A percentile compares a stretch with the other conserved stretches of the same genome.
Conservation (phyloP, 2,888 invertebrate species). For the Rhodophaea formosa region DNA sequence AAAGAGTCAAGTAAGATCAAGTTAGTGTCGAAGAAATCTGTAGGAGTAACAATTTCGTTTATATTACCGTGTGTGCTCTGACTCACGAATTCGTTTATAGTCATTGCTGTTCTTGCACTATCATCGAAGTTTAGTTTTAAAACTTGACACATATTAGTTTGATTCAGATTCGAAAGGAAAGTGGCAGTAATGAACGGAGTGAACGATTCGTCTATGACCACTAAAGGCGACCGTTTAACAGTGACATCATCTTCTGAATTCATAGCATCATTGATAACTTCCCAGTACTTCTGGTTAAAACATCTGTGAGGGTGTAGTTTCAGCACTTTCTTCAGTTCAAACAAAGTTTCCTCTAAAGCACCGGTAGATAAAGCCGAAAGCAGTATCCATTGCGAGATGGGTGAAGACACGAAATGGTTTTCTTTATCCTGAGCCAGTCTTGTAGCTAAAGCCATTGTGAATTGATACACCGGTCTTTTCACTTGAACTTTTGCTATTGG, state of each 20-base stretch:
- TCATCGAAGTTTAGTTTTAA: constrained; percentile 46
- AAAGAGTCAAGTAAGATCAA: constrained; percentile 59
- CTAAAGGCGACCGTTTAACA: constrained; percentile 51
- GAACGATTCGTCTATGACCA: constrained; percentile 47
- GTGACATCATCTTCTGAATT: constrained; percentile 34
- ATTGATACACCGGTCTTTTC: constrained; percentile 50
- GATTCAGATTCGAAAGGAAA: constrained; percentile 38
- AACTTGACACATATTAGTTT: constrained; percentile 45
- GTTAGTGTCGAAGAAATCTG: constrained; percentile 46
- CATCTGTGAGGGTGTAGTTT: constrained; percentile 50
- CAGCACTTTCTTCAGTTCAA: constrained; percentile 50
- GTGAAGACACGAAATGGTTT: constrained; percentile 60
- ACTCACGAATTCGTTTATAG: constrained; percentile 56
- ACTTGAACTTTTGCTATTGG: constrained; percentile 36
- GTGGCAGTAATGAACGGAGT: not conserved
- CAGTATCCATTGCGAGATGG: constrained; percentile 61
- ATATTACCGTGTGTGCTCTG: constrained; percentile 54
- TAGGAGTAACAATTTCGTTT: constrained; percentile 52
- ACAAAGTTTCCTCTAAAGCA: constrained; percentile 48
- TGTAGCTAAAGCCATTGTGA: constrained; percentile 41
- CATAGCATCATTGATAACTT: constrained; percentile 41
- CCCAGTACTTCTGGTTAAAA: constrained; percentile 56
- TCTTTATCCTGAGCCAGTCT: constrained; percentile 55
- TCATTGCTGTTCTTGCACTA: constrained; percentile 37
- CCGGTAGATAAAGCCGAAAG: constrained; percentile 55